A percentile compares a stretch with the other conserved stretches of the same genome.
Conservation (phyloP, 2,888 invertebrate species). For the Orthosia gracilis region DNA sequence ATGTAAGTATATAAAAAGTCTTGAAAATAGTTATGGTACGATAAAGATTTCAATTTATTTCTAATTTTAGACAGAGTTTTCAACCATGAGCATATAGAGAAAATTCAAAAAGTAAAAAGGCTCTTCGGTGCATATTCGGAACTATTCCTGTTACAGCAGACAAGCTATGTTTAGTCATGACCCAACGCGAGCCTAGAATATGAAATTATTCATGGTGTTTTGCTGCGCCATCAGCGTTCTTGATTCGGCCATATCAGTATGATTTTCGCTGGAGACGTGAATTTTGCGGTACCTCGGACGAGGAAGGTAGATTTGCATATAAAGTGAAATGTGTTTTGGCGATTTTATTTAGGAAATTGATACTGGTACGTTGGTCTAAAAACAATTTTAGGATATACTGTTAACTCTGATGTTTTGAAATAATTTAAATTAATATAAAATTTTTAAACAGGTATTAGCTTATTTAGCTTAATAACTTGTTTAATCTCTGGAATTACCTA, state of each 20-base stretch:
- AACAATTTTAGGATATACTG: neutral
- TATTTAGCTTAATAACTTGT: no score
- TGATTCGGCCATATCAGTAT: constrained; percentile 76
- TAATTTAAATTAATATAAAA: no score
- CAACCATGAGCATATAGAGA: neutral
- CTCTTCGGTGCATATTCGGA: constrained; percentile 8
- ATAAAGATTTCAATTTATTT: no score
- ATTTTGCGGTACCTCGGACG: constrained; percentile 60
- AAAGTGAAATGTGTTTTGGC: constrained; percentile 15
- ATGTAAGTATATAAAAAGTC: no score
- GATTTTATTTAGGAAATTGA: constrained; percentile 9
- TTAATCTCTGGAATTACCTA: no score
- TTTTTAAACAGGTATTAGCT: no score
- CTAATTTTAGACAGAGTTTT: neutral
- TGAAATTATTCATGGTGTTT: constrained; percentile 79
- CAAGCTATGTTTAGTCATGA: constrained; percentile 69
- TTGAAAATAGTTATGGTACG: no score
- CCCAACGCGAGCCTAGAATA: constrained; percentile 69
- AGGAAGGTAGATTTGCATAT: constrained; percentile 41
- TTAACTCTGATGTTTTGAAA: neutral
- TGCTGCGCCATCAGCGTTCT: constrained; percentile 70
- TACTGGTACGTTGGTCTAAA: neutral
- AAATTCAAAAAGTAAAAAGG: neutral
- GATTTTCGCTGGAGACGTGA: constrained; percentile 58
- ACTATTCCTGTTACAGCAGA: constrained; percentile 54